A percentile compares a stretch with the other conserved stretches of the same genome.
phyloP scores from a whole-genome alignment of 2,113 vertebrate species.

The Neotoma lepida region DNA sequence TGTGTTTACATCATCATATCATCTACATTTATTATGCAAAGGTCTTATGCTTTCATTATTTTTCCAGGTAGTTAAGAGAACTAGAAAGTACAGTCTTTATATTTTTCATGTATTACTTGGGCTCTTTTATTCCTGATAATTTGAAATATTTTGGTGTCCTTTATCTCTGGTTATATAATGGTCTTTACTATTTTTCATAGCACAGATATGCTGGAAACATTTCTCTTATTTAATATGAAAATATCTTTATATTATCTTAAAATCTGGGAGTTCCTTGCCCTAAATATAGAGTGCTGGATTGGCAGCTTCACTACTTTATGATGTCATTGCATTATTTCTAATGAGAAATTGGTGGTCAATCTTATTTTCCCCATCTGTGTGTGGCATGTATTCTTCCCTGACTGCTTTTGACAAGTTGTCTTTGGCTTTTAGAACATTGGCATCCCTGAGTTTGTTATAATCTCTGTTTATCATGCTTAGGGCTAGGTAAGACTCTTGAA shows the following conservation, averaged over 20 bases:
- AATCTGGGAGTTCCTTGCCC: neutral
- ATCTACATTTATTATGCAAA: neutral
- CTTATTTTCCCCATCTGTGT: neutral
- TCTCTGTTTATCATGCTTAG: neutral
- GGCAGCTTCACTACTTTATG: neutral
- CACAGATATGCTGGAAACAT: neutral
- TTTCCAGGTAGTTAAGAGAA: neutral
- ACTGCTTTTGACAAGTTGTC: neutral
- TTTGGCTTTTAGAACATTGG: neutral
- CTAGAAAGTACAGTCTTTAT: neutral
- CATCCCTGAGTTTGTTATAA: neutral
- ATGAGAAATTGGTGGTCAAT: neutral
- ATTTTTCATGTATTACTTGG: neutral
- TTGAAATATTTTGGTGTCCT: neutral
- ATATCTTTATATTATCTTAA: neutral
- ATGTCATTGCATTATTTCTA: neutral
- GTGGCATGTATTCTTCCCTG: neutral
- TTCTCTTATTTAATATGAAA: neutral
- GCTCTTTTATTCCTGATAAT: neutral
- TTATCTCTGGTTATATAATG: neutral
- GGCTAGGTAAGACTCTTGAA: neutral
- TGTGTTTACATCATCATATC: neutral
- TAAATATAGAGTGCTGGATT: neutral
- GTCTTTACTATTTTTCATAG: neutral
- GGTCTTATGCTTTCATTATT: neutral